phyloP scores from a whole-genome alignment of 2,113 vertebrate genomes.

The Odocoileus hemionus region DNA sequence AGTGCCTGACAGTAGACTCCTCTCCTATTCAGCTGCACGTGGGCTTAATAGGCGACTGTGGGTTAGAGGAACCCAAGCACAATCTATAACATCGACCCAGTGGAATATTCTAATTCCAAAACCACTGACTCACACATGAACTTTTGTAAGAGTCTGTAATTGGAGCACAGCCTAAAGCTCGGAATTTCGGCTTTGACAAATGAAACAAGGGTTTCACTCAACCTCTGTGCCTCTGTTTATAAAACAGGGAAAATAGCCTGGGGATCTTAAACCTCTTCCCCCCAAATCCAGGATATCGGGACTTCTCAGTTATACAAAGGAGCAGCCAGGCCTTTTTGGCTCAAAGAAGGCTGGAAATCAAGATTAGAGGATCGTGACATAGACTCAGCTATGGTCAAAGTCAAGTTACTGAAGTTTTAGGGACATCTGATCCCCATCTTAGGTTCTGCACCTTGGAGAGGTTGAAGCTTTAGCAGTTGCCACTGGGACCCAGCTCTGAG shows the following conservation, averaged over 20 bases:
- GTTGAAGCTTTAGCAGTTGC: background rate
- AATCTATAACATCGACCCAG: background rate
- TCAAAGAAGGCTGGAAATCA: background rate
- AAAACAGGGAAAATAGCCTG: background rate
- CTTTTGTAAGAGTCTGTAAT: background rate
- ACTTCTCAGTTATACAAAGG: background rate
- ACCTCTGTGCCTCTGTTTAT: background rate
- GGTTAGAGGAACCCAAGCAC: background rate
- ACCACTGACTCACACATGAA: background rate
- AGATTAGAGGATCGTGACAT: background rate
- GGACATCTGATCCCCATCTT: background rate
- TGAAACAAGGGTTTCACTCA: background rate
- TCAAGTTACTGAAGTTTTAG: background rate
- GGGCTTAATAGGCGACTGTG: background rate
- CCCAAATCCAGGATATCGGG: background rate
- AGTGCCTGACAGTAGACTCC: background rate
- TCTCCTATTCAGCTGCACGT: background rate
- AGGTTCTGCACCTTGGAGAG: background rate
- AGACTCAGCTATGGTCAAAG: background rate
- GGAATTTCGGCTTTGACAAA: background rate
- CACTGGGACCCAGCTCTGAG: background rate
- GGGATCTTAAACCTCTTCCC: background rate
- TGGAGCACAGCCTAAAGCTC: background rate
- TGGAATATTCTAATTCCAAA: background rate
- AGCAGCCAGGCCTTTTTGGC: background rate